Evolutionary conservation across 2,113 vertebrate species (phyloP).

Genomic region (Misgurnus anguillicaudatus): DNA sequence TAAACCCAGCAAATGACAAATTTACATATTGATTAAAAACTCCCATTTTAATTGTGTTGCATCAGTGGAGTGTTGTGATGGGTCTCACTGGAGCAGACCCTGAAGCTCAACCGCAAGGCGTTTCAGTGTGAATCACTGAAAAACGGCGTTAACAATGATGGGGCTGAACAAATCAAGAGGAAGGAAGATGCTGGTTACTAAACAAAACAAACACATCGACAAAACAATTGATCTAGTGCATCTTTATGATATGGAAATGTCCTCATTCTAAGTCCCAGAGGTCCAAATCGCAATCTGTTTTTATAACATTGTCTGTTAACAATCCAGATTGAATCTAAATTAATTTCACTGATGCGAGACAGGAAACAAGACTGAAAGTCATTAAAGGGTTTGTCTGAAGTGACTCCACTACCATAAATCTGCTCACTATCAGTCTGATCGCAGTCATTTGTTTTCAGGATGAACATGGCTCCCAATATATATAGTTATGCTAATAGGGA

Average conservation of each 20-base stretch:
- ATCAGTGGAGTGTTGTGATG: constrained; percentile 11
- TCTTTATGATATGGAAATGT: neutral
- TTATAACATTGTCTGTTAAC: neutral
- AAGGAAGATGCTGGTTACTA: neutral
- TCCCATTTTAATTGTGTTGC: constrained; percentile 22
- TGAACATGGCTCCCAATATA: constrained; percentile 30
- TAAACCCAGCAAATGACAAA: constrained; percentile 27
- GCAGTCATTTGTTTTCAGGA: constrained; percentile 34
- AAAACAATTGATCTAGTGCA: neutral
- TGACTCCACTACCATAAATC: neutral
- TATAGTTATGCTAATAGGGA: constrained; percentile 42
- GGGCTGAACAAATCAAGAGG: neutral
- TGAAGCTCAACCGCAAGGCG: neutral
- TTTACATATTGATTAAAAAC: constrained; percentile 49
- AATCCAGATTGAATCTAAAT: constrained; percentile 2
- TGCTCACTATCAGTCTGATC: constrained; percentile 25
- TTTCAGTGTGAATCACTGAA: neutral
- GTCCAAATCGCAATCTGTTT: neutral
- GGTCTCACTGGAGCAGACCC: constrained; percentile 1
- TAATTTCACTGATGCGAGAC: constrained; percentile 11
- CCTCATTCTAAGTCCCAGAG: neutral
- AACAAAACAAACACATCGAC: neutral
- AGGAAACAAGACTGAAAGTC: neutral
- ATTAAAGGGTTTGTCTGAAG: constrained; percentile 13
- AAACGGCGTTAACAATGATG: neutral